Conservation (phyloP, 2,797 vertebrate genomes). For the Argentina silus region DNA sequence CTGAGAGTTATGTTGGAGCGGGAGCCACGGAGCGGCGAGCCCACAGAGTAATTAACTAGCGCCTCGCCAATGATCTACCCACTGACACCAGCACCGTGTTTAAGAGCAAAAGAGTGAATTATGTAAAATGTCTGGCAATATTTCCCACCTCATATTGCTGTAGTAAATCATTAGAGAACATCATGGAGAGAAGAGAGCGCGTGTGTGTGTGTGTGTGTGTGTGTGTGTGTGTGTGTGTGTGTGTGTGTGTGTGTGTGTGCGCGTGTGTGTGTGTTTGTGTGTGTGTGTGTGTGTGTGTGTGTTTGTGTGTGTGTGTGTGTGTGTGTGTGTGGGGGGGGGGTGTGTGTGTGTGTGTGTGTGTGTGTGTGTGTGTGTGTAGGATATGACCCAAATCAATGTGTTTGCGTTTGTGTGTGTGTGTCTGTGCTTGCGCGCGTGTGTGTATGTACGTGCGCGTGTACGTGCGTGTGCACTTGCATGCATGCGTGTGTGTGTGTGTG, state of each 20-base stretch:
- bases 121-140: constrained; percentile 72
- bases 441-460: constrained; percentile 22
- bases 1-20: constrained; percentile 58
- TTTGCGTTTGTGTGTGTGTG: constrained; percentile 26
- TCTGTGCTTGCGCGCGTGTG: constrained; percentile 7
- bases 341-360: constrained; percentile 1
- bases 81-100: constrained; percentile 71
- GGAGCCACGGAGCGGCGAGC: constrained; percentile 47
- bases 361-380: constrained; percentile 1
- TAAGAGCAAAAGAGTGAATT: constrained; percentile 69
- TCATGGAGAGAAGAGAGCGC: constrained; percentile 71
- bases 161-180: constrained; percentile 75
- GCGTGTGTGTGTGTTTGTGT: constrained; percentile 10
- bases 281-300: constrained; percentile 28
- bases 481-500: not conserved
- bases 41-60: constrained; percentile 66
- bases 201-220: constrained; percentile 36
- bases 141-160: constrained; percentile 73
- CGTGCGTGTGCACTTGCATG: constrained; percentile 9
- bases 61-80: constrained; percentile 71
- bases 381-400: constrained; percentile 26
- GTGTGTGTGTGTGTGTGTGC: constrained; percentile 23
- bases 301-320: constrained; percentile 17
- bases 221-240: not conserved
- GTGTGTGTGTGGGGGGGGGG: too few relatives aligned